Percentiles rank a stretch among this genome's conserved stretches.
Evolutionary conservation across 2,888 invertebrate species (phyloP).

Genomic region (Barypeithes pellucidus): DNA sequence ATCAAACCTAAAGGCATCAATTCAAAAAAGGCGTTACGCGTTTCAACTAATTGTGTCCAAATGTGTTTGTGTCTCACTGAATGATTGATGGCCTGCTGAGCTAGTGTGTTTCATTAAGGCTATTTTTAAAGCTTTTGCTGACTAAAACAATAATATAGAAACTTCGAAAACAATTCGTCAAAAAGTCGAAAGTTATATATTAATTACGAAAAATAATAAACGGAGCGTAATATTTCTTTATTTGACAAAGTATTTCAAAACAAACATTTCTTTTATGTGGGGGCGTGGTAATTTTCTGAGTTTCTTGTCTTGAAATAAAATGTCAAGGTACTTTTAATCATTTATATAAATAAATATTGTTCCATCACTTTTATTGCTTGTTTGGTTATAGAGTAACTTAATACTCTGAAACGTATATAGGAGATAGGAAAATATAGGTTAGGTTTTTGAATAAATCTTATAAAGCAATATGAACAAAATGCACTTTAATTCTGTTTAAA

Average conservation of each 20-base stretch:
- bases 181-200: conserved; percentile 3
- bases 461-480: no score
- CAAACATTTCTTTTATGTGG: neutral
- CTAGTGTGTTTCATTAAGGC: conserved; percentile 51
- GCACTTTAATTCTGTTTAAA: no score
- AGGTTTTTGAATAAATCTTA: no score
- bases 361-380: no score
- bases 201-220: conserved; percentile 6
- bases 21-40: conserved; percentile 51
- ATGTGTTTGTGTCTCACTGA: conserved; percentile 52
- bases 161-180: conserved; percentile 15
- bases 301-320: no score
- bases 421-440: no score
- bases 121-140: conserved; percentile 34
- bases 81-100: conserved; percentile 52
- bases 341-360: no score
- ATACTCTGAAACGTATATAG: no score
- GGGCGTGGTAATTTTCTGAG: neutral
- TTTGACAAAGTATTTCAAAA: neutral
- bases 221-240: neutral
- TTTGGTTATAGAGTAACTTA: no score
- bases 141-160: conserved; percentile 16
- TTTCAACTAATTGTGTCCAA: conserved; percentile 55
- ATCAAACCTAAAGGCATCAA: conserved; percentile 47
- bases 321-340: no score